These are phyloP conservation scores for Leucania comma DNA, from an alignment of 2,888 invertebrate genomes.

Conservation along the genomic window DNA sequence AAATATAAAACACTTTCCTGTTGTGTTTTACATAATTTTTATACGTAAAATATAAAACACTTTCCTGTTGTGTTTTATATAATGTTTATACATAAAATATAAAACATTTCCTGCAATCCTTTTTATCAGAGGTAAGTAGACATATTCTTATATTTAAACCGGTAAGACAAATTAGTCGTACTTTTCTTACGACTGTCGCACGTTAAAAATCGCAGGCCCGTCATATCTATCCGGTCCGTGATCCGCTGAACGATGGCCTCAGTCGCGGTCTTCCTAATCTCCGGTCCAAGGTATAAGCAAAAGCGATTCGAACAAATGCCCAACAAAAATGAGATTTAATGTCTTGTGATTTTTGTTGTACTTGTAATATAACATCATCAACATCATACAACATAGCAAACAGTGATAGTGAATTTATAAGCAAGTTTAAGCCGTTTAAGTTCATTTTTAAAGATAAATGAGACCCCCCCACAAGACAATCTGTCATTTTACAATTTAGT, in stretches of 20 bases:
- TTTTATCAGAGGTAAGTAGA: slow-evolving; percentile 23
- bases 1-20: slow-evolving; percentile 14
- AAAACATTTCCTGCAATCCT: background rate
- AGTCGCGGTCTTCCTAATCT: background rate
- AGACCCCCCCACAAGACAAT: background rate
- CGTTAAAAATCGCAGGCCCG: slow-evolving; percentile 48
- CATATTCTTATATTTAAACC: slow-evolving; percentile 27
- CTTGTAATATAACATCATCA: background rate
- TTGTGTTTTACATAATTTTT: too few relatives aligned
- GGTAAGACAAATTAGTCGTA: slow-evolving; percentile 46
- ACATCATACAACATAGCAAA: too few relatives aligned
- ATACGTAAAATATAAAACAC: background rate
- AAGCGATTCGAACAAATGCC: background rate
- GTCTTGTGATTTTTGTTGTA: background rate
- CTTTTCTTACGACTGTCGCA: slow-evolving; percentile 37
- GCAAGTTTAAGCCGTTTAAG: background rate
- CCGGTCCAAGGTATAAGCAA: background rate
- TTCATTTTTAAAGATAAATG: background rate
- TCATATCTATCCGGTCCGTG: slow-evolving; percentile 55
- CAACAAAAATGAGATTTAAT: background rate
- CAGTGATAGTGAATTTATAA: background rate
- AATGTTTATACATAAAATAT: background rate
- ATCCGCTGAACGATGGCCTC: slow-evolving; percentile 58
- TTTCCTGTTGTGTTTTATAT: too few relatives aligned
- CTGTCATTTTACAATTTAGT: background rate